Percentiles rank a stretch among this genome's conserved stretches.
These are phyloP conservation scores for Drosophila funebris DNA, from an alignment of 1,140 invertebrate genomes.

Conservation along the genomic window DNA sequence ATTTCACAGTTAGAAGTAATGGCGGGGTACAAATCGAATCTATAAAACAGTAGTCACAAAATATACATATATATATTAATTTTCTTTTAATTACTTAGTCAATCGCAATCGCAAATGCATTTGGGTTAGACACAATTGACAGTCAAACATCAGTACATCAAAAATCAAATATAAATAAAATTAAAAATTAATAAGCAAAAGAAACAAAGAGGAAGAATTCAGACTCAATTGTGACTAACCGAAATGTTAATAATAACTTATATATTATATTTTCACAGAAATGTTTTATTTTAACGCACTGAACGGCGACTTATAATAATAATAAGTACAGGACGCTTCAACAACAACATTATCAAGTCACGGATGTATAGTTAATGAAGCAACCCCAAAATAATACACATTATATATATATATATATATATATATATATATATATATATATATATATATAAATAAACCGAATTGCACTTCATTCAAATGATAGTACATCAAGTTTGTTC, in stretches of 20 bases:
- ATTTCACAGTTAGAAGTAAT: constrained; percentile 78
- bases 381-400: constrained; percentile 1
- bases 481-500: constrained; percentile 10
- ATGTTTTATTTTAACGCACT: constrained; percentile 61
- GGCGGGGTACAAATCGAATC: constrained; percentile 72
- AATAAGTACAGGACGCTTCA: constrained; percentile 43
- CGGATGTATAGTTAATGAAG: not conserved
- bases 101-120: constrained; percentile 35
- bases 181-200: constrained; percentile 15
- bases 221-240: constrained; percentile 38
- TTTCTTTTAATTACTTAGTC: too few species aligned
- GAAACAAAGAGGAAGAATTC: not conserved
- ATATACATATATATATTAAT: constrained; percentile 62
- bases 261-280: constrained; percentile 67
- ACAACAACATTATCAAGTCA: not conserved
- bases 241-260: constrained; percentile 42
- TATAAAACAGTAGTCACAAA: constrained; percentile 75
- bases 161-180: not conserved
- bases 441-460: constrained; percentile 1
- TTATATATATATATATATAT: not conserved
- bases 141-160: not conserved
- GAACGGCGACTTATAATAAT: constrained; percentile 58
- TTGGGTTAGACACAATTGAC: constrained; percentile 31
- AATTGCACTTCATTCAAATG: constrained; percentile 11
- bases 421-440: not conserved